Conservation (phyloP, 2,888 invertebrate species). For the Acronicta alni region DNA sequence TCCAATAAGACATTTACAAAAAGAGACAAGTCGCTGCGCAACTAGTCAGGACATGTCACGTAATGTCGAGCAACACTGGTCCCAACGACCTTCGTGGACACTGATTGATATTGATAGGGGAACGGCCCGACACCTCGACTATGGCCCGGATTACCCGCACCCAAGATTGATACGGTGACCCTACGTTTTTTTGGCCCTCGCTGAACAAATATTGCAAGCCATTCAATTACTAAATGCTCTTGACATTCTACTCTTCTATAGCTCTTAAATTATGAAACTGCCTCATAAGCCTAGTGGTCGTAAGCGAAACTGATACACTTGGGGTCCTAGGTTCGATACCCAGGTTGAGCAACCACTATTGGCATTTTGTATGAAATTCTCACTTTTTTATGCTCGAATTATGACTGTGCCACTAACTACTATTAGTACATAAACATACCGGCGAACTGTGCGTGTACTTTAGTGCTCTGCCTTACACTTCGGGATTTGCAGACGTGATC, state of each 20-base stretch:
- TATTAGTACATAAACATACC: no score
- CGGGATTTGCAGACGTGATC: no score
- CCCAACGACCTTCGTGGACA: slow-evolving; percentile 57
- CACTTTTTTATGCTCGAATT: no score
- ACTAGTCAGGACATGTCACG: slow-evolving; percentile 43
- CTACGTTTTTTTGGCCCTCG: slow-evolving; percentile 39
- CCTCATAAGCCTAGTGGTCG: no score
- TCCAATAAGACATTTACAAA: slow-evolving; percentile 26
- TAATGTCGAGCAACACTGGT: slow-evolving; percentile 38
- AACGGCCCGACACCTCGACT: slow-evolving; percentile 56
- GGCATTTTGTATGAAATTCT: no score
- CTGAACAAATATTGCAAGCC: slow-evolving; percentile 48
- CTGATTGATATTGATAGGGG: slow-evolving; percentile 83
- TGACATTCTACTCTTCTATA: slow-evolving; percentile 20
- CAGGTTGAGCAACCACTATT: no score
- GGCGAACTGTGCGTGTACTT: no score
- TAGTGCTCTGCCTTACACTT: no score
- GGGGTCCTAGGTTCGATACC: no score
- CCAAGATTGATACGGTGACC: slow-evolving; percentile 63
- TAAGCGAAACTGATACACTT: no score
- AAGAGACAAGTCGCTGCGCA: slow-evolving; percentile 28
- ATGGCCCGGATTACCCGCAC: slow-evolving; percentile 38
- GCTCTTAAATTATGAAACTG: no score
- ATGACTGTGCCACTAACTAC: no score
- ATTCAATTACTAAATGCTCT: slow-evolving; percentile 48